Base-by-base conservation (phyloP, 2,888 invertebrate species). In the Eilema caniola region DNA sequence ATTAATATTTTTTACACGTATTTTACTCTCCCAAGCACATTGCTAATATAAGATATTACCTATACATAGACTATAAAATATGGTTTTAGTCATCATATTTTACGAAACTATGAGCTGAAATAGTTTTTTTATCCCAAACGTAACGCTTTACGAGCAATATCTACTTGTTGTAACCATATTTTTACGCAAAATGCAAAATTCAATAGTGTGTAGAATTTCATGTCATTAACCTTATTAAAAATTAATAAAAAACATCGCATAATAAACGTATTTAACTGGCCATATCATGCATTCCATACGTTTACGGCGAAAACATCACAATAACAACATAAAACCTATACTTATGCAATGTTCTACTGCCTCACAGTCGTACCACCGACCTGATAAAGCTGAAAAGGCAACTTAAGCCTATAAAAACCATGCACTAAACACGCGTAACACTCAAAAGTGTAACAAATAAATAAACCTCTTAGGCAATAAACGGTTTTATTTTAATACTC, bases 311-410 rank as follows among this genome's bases (percentile, higher is more conserved):
- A 92, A 94, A 95, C 92, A 94, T 94, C 90, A 94, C 93, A 94
- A 94, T 95, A 95, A 94, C 93, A 95, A 92, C 94, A 93, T 95
- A 93, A 95, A 95, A 93, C 89, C 93, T 92, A 94, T 94, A 94
- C 93, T 94, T 94, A 95, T 95, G 94, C 95, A 94, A 94, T 94
- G 94, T 92, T 93, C 94, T 90, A 94, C 91, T 93, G 93, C 93
- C 95, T 90, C 94, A 95, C 95, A 92, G 92, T 88, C 93, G 91
- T 91, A 93, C 94, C 89, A 88, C 89, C 92, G 92, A 93, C 95
- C 95, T 95, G 95, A 95, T 95, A 95, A 95, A 95, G 94, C 95
- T 95, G 95, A 95, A 95, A 95, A 95, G 95, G 94, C 95, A 94
- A 93, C 92, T 95, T 92, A 92, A 92, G 93, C 94, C 93, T 93